Evolutionary conservation across 2,113 vertebrate species (phyloP).

Genomic region (Rhombomys opimus): DNA sequence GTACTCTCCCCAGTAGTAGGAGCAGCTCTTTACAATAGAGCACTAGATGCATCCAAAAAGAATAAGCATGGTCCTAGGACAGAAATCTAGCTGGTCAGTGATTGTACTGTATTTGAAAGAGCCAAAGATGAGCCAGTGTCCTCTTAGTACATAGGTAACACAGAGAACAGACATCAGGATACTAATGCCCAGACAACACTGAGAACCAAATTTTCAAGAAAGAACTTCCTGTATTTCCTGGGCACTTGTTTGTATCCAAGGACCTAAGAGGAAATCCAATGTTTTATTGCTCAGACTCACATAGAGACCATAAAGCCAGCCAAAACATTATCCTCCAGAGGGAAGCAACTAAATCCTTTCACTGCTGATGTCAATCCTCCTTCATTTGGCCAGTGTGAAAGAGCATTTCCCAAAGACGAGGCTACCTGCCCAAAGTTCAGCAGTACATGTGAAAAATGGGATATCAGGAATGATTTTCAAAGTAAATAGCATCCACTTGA

Average conservation of each 20-base stretch:
- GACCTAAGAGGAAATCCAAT: slow-evolving; percentile 40
- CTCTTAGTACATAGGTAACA: background rate
- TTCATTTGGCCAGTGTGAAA: slow-evolving; percentile 14
- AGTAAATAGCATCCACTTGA: slow-evolving; percentile 38
- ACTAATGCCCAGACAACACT: background rate
- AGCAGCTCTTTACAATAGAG: background rate
- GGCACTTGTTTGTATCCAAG: background rate
- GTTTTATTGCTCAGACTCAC: background rate
- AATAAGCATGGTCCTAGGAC: background rate
- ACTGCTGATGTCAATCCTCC: slow-evolving; percentile 11
- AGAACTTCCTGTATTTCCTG: background rate
- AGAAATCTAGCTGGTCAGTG: background rate
- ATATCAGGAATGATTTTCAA: slow-evolving; percentile 29
- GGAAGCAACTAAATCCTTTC: slow-evolving; percentile 22
- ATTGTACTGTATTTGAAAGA: background rate
- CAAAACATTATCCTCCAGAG: background rate
- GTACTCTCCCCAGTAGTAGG: background rate
- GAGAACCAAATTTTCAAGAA: slow-evolving; percentile 16
- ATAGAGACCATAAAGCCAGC: background rate
- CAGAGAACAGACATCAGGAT: background rate
- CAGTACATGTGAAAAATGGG: slow-evolving; percentile 23
- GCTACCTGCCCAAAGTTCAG: background rate
- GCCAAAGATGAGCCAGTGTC: background rate
- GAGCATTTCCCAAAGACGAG: background rate
- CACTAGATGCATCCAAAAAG: background rate